Base-by-base conservation (phyloP, 2,113 vertebrate species). In the Madoqua kirkii region DNA sequence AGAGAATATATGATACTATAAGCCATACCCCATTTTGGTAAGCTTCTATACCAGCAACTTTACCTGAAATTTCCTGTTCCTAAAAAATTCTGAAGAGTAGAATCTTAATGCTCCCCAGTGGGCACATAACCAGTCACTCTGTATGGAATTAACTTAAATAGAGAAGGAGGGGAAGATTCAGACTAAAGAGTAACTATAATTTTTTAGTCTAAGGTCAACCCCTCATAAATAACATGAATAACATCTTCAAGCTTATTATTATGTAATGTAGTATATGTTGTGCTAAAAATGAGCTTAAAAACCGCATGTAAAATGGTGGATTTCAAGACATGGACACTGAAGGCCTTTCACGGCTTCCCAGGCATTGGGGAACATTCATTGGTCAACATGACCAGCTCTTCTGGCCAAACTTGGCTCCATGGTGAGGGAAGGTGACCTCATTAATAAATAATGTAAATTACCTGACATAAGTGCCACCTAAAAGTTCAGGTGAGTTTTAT, bases 61-160 rank as follows among this genome's bases (percentile, higher is more conserved):
- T 43, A 92, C 71, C n/a, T 79, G 78, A 96, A 89, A 86, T 95
- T 93, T 93, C 33, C 43, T 95, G 27, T n/a, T 45, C 45, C 43
- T 0, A 23, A 40, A 93, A 95, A 93, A 59, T 93, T 93, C 43
- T 86, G 50, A 87, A 57, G 50, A 31, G 6, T 78, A 55, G 33
- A 93, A 33, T 81, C 48, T 82, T 91, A 91, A 67, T 74, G n/a
- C 40, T 59, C 25, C n/a, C 52, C 25, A 67, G 59, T 59, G 60
- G 60, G 52, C 62, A 82, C 7, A 19, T 87, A 76, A 96, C 86
- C 52, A 95, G 31, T 83, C 55, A 31, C 27, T 27, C 62, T 86
- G 13, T 89, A 29, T 62, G 21, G 27, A 89, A 96, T 89, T 86
- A 89, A 89, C n/a, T 94, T 93, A 95, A 89, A 64, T 88, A 48